Evolutionary conservation across 2,113 vertebrate species (phyloP).

Genomic region (Steatornis caripensis): DNA sequence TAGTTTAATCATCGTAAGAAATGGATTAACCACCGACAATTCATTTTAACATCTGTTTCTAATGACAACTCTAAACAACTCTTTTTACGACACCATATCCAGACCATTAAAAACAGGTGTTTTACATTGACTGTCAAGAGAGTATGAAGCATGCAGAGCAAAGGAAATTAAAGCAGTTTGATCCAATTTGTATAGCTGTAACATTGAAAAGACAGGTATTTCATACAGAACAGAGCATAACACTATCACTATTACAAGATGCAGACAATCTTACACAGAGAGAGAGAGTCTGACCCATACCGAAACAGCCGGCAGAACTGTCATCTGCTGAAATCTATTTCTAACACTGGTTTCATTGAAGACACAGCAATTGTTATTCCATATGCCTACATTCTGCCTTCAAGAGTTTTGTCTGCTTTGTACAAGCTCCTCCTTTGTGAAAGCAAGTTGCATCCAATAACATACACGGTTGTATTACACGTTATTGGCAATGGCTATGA

Average conservation of each 20-base stretch:
- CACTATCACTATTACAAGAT: background rate
- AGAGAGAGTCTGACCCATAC: background rate
- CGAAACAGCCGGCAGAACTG: background rate
- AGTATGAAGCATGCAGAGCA: background rate
- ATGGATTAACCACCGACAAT: background rate
- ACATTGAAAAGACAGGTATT: background rate
- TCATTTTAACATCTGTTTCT: background rate
- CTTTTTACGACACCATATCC: background rate
- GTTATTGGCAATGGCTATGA: background rate
- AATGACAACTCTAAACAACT: background rate
- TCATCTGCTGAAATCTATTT: background rate
- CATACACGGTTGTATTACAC: background rate
- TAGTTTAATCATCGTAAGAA: background rate
- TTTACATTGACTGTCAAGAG: background rate
- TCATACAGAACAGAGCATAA: background rate
- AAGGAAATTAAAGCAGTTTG: background rate
- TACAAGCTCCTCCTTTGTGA: background rate
- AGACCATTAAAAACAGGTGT: background rate
- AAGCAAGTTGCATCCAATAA: background rate
- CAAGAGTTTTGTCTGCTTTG: background rate
- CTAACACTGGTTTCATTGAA: background rate
- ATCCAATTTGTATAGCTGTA: background rate
- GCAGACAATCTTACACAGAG: background rate
- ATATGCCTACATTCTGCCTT: background rate
- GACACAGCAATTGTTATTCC: background rate